Evolutionary conservation across 2,797 vertebrate species (phyloP).

Genomic region (Poecilia gillii): DNA sequence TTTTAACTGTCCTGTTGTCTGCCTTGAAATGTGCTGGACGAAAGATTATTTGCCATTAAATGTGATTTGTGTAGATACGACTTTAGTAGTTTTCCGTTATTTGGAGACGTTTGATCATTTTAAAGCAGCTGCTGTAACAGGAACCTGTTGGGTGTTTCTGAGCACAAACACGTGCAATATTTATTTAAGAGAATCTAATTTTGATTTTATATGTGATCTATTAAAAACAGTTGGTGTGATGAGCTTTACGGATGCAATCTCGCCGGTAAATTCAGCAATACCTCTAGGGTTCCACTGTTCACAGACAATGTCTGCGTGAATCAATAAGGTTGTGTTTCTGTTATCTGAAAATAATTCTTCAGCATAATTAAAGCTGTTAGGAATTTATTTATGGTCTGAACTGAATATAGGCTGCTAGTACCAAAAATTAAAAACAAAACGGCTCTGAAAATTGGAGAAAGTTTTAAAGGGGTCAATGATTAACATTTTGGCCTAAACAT

Average conservation of each 20-base stretch:
- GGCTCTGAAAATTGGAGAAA: no score
- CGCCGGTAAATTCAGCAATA: neutral
- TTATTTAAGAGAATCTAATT: neutral
- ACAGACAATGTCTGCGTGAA: neutral
- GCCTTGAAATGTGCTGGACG: constrained; percentile 6
- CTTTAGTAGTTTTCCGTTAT: constrained; percentile 25
- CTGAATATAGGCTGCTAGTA: no score
- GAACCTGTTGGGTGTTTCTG: neutral
- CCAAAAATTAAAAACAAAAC: no score
- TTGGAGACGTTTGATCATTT: constrained; percentile 7
- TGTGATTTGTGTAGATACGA: constrained; percentile 25
- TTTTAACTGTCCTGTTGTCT: constrained; percentile 38
- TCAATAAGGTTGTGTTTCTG: neutral
- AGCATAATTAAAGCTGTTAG: neutral
- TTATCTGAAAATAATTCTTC: neutral
- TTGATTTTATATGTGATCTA: neutral
- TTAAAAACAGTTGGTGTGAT: neutral
- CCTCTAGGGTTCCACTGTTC: neutral
- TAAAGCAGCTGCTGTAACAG: neutral
- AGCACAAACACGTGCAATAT: neutral
- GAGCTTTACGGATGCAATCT: neutral
- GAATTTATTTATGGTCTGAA: no score
- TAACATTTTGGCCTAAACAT: no score
- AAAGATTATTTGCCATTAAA: constrained; percentile 17
- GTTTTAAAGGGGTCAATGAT: no score